These are phyloP conservation scores for Turritopsis dohrnii DNA, from an alignment of 30 jellyfish, hydroid and myxozoan genomes.

Conservation along the genomic window DNA sequence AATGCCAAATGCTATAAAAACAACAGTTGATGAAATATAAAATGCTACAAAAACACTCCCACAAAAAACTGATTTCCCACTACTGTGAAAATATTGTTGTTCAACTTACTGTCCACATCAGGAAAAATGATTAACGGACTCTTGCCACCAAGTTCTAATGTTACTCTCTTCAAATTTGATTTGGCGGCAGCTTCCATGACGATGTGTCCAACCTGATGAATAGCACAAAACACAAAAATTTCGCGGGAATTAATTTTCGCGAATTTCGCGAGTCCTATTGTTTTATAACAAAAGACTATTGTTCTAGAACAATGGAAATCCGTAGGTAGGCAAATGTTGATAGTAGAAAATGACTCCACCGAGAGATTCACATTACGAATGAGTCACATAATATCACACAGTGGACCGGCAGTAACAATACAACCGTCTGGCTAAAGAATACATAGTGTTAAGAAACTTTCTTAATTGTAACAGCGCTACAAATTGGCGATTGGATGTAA, in stretches of 20 bases:
- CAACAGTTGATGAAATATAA: not conserved
- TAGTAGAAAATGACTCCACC: too few relatives aligned
- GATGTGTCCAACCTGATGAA: slow-evolving; percentile 70
- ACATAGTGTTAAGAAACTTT: too few relatives aligned
- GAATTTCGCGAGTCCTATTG: not conserved
- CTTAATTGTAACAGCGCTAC: not conserved
- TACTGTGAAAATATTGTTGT: not conserved
- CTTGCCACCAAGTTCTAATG: slow-evolving; percentile 96
- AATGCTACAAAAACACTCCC: not conserved
- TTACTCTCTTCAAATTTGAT: slow-evolving; percentile 83
- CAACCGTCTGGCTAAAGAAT: too few relatives aligned
- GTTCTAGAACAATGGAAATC: too few relatives aligned
- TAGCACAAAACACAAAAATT: not conserved
- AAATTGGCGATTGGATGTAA: not conserved
- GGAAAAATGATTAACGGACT: slow-evolving; percentile 91
- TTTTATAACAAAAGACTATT: not conserved
- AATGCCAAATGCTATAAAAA: not conserved
- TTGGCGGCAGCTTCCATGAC: slow-evolving; percentile 96
- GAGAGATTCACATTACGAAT: too few relatives aligned
- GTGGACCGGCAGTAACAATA: too few relatives aligned
- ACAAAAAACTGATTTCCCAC: not conserved
- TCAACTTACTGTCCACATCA: slow-evolving; percentile 77
- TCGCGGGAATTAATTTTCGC: not conserved
- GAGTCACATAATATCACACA: too few relatives aligned
- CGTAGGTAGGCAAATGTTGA: too few relatives aligned